Percentiles rank a stretch among this genome's conserved stretches.
Conservation (phyloP, 2,113 vertebrate genomes). For the Dipodomys spectabilis region DNA sequence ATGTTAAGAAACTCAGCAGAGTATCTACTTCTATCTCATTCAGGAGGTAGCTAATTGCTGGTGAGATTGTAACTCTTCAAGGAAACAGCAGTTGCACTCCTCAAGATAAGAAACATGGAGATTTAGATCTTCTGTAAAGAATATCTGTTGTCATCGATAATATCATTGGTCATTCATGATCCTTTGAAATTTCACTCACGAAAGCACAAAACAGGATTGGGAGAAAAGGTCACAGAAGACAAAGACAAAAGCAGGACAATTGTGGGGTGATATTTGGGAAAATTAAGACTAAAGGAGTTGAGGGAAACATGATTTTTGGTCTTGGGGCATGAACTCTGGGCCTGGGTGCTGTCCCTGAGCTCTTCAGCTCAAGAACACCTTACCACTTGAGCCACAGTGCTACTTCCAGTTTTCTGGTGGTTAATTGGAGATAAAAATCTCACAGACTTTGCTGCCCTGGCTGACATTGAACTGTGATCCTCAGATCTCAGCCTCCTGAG, state of each 20-base stretch:
- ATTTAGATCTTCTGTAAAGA: constrained; percentile 27
- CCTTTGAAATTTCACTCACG: constrained; percentile 26
- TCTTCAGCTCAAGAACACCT: too few relatives aligned
- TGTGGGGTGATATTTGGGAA: neutral
- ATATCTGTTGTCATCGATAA: neutral
- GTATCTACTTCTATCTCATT: neutral
- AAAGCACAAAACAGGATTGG: neutral
- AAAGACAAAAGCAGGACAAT: neutral
- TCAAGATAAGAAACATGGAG: constrained; percentile 13
- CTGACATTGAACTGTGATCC: too few relatives aligned
- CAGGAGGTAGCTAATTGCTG: neutral
- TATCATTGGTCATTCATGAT: neutral
- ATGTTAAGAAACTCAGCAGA: neutral
- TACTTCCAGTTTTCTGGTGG: too few relatives aligned
- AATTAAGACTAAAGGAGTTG: neutral
- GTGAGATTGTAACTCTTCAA: neutral
- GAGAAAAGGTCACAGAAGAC: constrained; percentile 21
- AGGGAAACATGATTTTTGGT: too few relatives aligned
- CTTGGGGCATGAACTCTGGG: too few relatives aligned
- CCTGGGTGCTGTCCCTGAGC: too few relatives aligned
- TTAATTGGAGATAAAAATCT: too few relatives aligned
- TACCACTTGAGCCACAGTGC: too few relatives aligned
- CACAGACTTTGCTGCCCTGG: too few relatives aligned
- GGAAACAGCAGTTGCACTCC: neutral
- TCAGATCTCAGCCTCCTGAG: too few relatives aligned